These are phyloP conservation scores for Abrostola triplasia DNA, from an alignment of 2,888 invertebrate species.

Conservation along the genomic window DNA sequence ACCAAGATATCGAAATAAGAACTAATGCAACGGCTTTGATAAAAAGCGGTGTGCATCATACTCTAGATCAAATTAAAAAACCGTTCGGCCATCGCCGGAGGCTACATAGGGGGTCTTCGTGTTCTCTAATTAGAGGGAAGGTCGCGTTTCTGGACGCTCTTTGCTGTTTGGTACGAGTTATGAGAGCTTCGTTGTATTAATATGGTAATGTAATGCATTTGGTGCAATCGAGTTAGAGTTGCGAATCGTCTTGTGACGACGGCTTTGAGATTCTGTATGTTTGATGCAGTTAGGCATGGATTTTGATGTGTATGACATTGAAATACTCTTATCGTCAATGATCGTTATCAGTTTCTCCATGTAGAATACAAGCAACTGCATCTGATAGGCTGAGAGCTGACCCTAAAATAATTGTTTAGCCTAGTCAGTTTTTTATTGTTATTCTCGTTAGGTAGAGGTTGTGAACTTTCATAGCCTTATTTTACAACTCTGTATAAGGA, in stretches of 20 bases:
- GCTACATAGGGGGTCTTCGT: slow-evolving; percentile 59
- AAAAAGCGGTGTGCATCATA: slow-evolving; percentile 55
- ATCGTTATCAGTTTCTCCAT: no score
- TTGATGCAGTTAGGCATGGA: not conserved
- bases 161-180: slow-evolving; percentile 62
- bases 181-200: slow-evolving; percentile 20
- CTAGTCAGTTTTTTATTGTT: no score
- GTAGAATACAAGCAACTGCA: no score
- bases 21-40: slow-evolving; percentile 24
- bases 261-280: not conserved
- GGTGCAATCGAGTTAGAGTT: slow-evolving; percentile 13
- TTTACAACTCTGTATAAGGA: not conserved
- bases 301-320: not conserved
- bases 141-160: slow-evolving; percentile 67
- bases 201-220: slow-evolving; percentile 25
- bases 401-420: no score
- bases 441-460: no score
- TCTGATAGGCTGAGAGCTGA: no score
- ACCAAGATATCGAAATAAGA: slow-evolving; percentile 16
- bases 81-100: slow-evolving; percentile 62
- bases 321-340: not conserved
- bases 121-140: slow-evolving; percentile 72
- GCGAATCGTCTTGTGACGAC: not conserved
- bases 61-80: slow-evolving; percentile 71
- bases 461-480: no score